These are phyloP conservation scores for Gnathonemus echidnorhynchus DNA, from an alignment of 2,113 vertebrate genomes.

Conservation along the genomic window DNA sequence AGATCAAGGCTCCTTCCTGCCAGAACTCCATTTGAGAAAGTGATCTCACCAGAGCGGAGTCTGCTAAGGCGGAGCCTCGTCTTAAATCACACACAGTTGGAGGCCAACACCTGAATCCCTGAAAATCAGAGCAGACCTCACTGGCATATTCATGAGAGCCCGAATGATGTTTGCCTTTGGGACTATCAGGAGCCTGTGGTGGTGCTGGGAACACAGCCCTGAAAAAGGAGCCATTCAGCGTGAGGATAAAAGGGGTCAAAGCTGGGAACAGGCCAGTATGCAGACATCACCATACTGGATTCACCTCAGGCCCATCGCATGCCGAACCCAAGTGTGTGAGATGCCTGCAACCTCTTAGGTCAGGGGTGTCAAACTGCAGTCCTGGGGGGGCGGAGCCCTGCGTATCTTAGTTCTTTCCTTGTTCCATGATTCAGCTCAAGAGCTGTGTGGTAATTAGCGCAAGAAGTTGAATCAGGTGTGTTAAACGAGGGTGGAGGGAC, in stretches of 20 bases:
- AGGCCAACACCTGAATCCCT: conserved; percentile 30
- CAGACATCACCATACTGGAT: background rate
- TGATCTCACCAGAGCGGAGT: conserved; percentile 35
- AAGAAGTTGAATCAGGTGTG: too few relatives aligned
- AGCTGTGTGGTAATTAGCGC: too few relatives aligned
- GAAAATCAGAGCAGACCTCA: conserved; percentile 29
- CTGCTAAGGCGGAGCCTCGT: conserved; percentile 31
- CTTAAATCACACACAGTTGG: conserved; percentile 17
- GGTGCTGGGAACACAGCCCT: background rate
- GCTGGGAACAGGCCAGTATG: background rate
- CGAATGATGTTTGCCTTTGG: conserved; percentile 25
- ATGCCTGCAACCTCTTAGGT: background rate
- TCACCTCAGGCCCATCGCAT: background rate
- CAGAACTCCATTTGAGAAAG: conserved; percentile 21
- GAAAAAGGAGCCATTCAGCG: background rate
- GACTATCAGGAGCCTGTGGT: conserved; percentile 18
- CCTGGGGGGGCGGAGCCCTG: too few relatives aligned
- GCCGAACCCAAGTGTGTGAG: background rate
- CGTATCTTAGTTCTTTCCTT: too few relatives aligned
- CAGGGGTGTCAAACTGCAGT: too few relatives aligned
- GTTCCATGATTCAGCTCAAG: too few relatives aligned
- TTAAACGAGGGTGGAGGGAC: too few relatives aligned
- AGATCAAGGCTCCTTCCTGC: background rate
- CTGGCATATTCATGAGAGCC: conserved; percentile 13
- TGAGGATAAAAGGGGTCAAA: background rate